Evolutionary conservation across 2,797 vertebrate species (phyloP), one percentile per base, ranked within the genome.

Genomic region (Anomalospiza imberbis): DNA sequence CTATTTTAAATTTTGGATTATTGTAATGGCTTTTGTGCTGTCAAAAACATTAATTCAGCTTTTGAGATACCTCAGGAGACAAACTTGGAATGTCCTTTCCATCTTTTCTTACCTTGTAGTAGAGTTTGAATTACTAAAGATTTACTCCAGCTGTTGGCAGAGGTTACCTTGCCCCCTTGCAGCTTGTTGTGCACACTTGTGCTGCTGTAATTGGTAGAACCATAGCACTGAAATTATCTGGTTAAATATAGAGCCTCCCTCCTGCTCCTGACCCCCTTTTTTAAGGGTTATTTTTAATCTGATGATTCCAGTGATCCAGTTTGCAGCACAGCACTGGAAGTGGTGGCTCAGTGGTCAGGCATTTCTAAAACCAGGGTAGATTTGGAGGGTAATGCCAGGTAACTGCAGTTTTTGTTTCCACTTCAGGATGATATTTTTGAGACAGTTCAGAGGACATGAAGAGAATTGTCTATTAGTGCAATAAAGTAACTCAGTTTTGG

Each of bases 251-350:
- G 93, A 75, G 40, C 70, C 58, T 85, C 71, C 61, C 63, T 77
- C 65, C 76, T 94, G 93, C 75, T 96, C 55, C 51, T 94, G 89
- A 74, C 89, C 80, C 89, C 82, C 44, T 94, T 92, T 96, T 95
- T 90, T 72, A 75, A 88, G 76, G 76, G 89, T 96, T 96, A 95
- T 96, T 96, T 96, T 96, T 96, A 96, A 91, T 84, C 72, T 78
- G 91, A 92, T 94, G 88, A 84, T 91, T 88, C 70, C 79, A 89
- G 65, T 91, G 95, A 88, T 94, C 93, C 85, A 90, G 58, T 96
- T 94, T 72, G 45, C 34, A 92, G 66, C n/a, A 6, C 24, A 75
- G 89, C 65, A 47, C 68, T 93, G 89, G 81, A 94, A 76, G 55
- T 86, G 55, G 60, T 4, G 3, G 79, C 85, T 88, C 85, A 94